Evolutionary conservation across 2,797 vertebrate species (phyloP).

Genomic region (Oreochromis grahami): DNA sequence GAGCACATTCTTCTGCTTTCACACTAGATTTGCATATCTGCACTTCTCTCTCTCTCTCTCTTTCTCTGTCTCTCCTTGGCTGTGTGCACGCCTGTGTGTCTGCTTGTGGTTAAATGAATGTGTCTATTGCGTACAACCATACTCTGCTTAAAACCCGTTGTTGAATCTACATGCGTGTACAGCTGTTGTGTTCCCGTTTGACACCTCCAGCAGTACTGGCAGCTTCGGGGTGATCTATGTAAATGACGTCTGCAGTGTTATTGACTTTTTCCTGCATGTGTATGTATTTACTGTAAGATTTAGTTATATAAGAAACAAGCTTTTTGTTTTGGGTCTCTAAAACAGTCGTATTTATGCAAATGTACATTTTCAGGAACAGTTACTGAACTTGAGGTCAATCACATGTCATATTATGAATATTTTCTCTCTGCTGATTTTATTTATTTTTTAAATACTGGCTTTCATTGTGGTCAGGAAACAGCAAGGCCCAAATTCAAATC

Average conservation of each 20-base stretch:
- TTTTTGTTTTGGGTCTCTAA: neutral
- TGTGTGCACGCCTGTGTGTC: neutral
- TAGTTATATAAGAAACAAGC: neutral
- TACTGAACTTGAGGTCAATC: neutral
- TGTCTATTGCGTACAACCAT: neutral
- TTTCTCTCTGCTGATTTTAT: neutral
- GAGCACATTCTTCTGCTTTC: constrained; percentile 42
- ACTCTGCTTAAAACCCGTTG: neutral
- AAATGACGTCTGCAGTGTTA: neutral
- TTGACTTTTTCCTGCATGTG: neutral
- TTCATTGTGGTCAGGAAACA: neutral
- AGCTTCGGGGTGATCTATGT: neutral
- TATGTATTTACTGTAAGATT: neutral
- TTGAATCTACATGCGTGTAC: neutral
- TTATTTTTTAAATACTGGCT: neutral
- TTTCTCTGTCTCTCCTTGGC: neutral
- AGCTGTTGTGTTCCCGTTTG: neutral
- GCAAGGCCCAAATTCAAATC: neutral
- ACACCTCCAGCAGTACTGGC: neutral
- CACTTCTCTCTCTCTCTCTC: neutral
- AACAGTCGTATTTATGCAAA: neutral
- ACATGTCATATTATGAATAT: neutral
- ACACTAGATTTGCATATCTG: constrained; percentile 37
- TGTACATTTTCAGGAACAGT: neutral
- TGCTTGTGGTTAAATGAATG: neutral